Percentiles rank a stretch among this genome's conserved stretches.
phyloP scores from a whole-genome alignment of 2,113 vertebrate species.

The Phasianus colchicus region DNA sequence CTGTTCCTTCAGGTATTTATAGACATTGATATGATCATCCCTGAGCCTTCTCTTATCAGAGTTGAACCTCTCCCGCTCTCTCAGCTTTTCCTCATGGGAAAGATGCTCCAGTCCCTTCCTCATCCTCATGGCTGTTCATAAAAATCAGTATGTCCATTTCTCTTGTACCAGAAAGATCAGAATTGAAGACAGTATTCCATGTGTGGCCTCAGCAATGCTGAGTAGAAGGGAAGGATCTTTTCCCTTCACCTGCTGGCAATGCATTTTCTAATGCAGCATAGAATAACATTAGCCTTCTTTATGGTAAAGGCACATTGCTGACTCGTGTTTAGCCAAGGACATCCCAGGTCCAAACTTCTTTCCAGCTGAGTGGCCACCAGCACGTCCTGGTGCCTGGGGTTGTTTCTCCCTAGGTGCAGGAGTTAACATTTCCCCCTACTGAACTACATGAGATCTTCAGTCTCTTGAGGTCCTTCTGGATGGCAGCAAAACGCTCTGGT shows the following conservation, averaged over 20 bases:
- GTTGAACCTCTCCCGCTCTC: not conserved
- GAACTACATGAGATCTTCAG: not conserved
- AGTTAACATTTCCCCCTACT: not conserved
- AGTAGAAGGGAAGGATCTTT: not conserved
- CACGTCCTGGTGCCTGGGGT: not conserved
- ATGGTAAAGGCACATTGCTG: not conserved
- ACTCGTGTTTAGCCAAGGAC: not conserved
- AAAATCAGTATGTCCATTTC: not conserved
- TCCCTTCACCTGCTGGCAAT: not conserved
- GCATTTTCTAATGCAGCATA: not conserved
- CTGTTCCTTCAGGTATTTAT: not conserved
- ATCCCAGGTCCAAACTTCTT: not conserved
- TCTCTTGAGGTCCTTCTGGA: not conserved
- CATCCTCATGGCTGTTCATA: not conserved
- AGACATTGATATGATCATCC: not conserved
- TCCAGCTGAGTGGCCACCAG: not conserved
- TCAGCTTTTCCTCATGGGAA: not conserved
- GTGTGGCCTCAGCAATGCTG: not conserved
- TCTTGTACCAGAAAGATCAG: not conserved
- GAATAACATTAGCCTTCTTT: not conserved
- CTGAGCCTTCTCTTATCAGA: not conserved
- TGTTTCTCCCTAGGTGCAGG: not conserved
- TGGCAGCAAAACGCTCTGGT: not conserved
- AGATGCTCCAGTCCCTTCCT: not conserved
- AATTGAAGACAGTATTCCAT: not conserved